These are phyloP conservation scores for Brachionus asplanchnoidis DNA, from an alignment of 1,140 invertebrate species.

Conservation along the genomic window DNA sequence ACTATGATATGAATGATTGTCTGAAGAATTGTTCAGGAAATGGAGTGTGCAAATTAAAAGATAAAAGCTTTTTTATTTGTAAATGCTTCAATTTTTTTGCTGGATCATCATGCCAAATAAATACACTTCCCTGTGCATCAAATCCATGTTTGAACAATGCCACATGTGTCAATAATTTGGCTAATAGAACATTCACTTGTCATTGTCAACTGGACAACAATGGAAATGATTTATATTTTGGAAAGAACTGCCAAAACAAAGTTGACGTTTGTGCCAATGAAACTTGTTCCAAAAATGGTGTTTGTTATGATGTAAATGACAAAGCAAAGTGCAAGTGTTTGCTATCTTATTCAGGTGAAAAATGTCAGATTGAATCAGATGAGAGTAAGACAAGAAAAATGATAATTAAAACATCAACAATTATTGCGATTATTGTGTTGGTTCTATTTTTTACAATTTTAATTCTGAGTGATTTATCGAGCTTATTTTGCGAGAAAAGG, in stretches of 20 bases:
- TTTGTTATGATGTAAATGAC: neutral
- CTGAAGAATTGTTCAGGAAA: neutral
- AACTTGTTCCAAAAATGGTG: neutral
- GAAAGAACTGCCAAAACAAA: no score
- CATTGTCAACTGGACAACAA: no score
- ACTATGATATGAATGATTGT: neutral
- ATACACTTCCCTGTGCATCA: neutral
- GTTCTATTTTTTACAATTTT: no score
- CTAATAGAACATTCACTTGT: no score
- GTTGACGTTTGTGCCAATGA: constrained; percentile 16
- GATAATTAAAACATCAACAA: no score
- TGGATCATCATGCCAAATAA: neutral
- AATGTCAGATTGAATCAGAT: constrained; percentile 7
- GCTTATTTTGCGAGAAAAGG: no score
- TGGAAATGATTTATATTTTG: no score
- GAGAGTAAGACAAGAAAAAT: no score
- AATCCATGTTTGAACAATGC: no score
- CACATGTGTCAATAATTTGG: no score
- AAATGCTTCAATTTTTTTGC: neutral
- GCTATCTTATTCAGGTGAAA: neutral
- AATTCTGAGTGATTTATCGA: no score
- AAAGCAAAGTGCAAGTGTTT: neutral
- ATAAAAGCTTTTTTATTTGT: neutral
- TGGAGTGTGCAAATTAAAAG: neutral
- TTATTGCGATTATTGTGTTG: no score